Base-by-base conservation (phyloP, 2,113 vertebrate genomes). In the Brachyistius frenatus region DNA sequence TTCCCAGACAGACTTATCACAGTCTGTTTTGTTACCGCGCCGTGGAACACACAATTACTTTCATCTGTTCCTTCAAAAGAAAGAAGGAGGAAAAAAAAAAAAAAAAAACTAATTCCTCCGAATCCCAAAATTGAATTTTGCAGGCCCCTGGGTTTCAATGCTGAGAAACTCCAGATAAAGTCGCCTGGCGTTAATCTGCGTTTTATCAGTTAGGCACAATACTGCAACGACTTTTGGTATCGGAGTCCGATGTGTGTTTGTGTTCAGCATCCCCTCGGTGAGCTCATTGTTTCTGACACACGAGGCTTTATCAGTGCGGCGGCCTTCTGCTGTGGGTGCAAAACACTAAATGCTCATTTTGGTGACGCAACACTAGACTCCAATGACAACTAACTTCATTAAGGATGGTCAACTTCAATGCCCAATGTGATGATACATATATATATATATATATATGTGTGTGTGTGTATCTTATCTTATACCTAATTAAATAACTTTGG, bases 1-100 rank as follows among this genome's bases (percentile, higher is more conserved):
- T 85, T 89, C 87, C 90, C 90, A 94, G 94, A 95, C 93, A 88
- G 86, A 92, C 90, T 93, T 91, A 93, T 91, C 93, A 87, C 86
- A 85, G 83, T 78, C 83, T 85, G 80, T 84, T 86, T 79, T 84
- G 66, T 76, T 68, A 61, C 74, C 32, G 87, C 80, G 79, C 89
- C 79, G 39, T 46, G 50, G 61, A 81, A 72, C 73, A 69, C 65
- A 71, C 71, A 66, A 23, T 73, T 68, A 64, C 69, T 85, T 85
- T 89, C 60, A 82, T 85, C 72, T 69, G 52, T 50, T 73, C 37
- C 58, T 66, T 67, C 39, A 62, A 47, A 58, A 31, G 46, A 7
- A 9, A 4, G 4, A 37, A 44, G 2, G 11, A 9, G 2, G 8
- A 44, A 44, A 11, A 41, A 41, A 41, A 41, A 49, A 33, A 47